Conservation (phyloP, 92 coral and sea anemone species). For the Isaurus tuberculatus region DNA sequence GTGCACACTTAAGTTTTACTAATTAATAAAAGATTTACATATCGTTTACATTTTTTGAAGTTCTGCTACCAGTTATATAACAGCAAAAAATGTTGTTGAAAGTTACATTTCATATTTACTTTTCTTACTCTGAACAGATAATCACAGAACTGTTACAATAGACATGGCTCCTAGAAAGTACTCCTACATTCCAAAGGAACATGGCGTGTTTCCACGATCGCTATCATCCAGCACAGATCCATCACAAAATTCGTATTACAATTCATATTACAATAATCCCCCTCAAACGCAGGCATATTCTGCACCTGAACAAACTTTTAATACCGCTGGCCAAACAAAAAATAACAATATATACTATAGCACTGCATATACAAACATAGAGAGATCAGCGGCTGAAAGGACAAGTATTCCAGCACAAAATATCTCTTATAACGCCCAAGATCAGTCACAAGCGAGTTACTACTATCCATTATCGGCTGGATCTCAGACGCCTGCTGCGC, state of each 20-base stretch:
- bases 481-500: conserved; percentile 8
- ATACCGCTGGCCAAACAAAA: conserved; percentile 39
- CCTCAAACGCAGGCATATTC: conserved; percentile 35
- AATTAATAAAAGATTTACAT: too few species aligned
- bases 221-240: conserved; percentile 1
- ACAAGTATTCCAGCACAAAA: background rate
- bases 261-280: conserved; percentile 34
- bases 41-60: too few species aligned
- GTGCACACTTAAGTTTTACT: too few species aligned
- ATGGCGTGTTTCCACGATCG: conserved; percentile 31
- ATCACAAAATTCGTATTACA: conserved; percentile 28
- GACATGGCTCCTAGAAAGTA: conserved; percentile 68
- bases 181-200: conserved; percentile 65
- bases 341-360: conserved; percentile 35
- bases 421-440: conserved; percentile 4
- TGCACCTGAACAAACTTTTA: conserved; percentile 40
- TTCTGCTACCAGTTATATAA: too few species aligned
- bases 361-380: conserved; percentile 17
- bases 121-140: conserved; percentile 19
- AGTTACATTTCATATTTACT: too few species aligned
- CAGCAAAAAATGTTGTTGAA: too few species aligned
- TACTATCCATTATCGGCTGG: background rate
- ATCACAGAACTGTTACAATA: conserved; percentile 71
- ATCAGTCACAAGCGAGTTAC: conserved; percentile 24
- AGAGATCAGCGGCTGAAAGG: background rate